Evolutionary conservation across 2,113 vertebrate species (phyloP).

Genomic region (Phalacrocorax pelagicus): DNA sequence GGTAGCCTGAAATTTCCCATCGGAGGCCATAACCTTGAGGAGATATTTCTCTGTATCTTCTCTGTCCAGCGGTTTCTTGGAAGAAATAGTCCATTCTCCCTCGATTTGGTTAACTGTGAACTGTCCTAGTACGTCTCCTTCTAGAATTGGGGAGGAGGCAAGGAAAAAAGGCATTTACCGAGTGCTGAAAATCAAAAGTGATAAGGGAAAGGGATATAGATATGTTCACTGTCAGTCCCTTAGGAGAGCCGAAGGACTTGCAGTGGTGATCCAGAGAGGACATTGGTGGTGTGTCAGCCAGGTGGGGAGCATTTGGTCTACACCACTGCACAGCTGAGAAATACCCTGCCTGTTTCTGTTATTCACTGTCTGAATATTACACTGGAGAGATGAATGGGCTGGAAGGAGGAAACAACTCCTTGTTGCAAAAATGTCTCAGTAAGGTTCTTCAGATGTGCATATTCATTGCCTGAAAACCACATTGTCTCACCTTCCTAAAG

Average conservation of each 20-base stretch:
- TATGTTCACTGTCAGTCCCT: neutral
- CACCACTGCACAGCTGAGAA: neutral
- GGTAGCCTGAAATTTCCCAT: constrained; percentile 89
- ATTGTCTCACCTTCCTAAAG: neutral
- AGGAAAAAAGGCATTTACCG: neutral
- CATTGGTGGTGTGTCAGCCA: neutral
- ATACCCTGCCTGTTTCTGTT: neutral
- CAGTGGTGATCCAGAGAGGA: neutral
- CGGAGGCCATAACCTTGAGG: constrained; percentile 87
- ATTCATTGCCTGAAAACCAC: constrained; percentile 33
- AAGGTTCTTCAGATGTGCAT: neutral
- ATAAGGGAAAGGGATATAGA: neutral
- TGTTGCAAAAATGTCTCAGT: neutral
- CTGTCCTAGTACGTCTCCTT: constrained; percentile 89
- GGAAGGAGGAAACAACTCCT: neutral
- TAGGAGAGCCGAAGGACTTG: neutral
- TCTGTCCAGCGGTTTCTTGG: constrained; percentile 86
- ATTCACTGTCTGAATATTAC: neutral
- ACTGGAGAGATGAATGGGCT: neutral
- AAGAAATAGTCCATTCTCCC: constrained; percentile 86
- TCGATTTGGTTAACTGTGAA: constrained; percentile 84
- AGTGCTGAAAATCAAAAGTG: neutral
- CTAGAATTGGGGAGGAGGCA: constrained; percentile 59
- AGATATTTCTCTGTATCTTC: constrained; percentile 85
- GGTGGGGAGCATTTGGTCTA: neutral